Evolutionary conservation across 2,888 invertebrate genomes (phyloP).

Genomic region (Tipula unca): DNA sequence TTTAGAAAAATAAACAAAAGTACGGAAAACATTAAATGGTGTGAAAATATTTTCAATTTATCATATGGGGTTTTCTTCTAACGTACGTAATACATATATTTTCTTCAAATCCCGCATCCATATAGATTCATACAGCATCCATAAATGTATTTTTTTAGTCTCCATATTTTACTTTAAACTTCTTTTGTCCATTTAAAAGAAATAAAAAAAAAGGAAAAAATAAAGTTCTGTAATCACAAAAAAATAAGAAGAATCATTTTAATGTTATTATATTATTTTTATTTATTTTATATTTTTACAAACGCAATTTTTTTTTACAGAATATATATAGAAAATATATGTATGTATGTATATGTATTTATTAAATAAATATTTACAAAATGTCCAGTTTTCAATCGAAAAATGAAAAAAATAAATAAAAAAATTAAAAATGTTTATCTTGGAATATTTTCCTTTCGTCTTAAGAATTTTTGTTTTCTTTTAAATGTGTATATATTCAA

Average conservation of each 20-base stretch:
- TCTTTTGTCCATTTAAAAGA: neutral
- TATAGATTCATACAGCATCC: neutral
- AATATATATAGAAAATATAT: neutral
- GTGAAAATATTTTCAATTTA: neutral
- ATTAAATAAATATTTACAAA: neutral
- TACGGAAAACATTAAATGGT: neutral
- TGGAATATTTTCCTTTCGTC: conserved; percentile 14
- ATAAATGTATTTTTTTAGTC: neutral
- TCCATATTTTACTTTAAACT: neutral
- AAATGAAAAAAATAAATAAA: neutral
- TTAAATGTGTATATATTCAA: neutral
- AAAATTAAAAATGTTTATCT: neutral
- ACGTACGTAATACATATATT: neutral
- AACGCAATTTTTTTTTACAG: neutral
- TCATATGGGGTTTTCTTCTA: neutral
- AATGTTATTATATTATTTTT: neutral
- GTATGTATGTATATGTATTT: neutral
- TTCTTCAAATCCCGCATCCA: neutral
- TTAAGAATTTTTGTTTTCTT: neutral
- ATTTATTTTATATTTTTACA: neutral
- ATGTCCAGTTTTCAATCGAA: neutral
- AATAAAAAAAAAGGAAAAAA: neutral
- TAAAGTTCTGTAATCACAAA: neutral
- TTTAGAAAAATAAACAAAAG: neutral
- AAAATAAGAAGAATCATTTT: neutral